Conservation (phyloP, 2,113 vertebrate species). For the Athene cunicularia region DNA sequence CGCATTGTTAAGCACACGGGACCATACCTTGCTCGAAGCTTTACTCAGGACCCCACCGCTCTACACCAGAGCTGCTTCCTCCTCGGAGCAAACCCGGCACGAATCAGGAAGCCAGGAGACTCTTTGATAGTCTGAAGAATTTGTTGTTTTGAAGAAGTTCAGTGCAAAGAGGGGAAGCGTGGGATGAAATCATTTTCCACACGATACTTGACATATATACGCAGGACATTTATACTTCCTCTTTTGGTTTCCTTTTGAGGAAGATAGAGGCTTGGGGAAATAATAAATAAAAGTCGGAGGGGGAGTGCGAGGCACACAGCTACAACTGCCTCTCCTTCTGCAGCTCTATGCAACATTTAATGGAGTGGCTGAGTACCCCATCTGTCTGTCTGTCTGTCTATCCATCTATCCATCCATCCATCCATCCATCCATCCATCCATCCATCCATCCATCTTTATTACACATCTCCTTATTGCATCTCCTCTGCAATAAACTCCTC, state of each 20-base stretch:
- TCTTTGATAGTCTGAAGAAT: neutral
- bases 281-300: too few species aligned
- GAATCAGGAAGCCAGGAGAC: neutral
- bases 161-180: conserved; percentile 24
- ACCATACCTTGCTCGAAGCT: neutral
- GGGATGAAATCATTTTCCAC: conserved; percentile 3
- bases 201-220: neutral
- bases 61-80: neutral
- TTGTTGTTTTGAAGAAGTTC: neutral
- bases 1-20: neutral
- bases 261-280: neutral
- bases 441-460: neutral
- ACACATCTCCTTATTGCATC: neutral
- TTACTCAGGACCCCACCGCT: rapidly evolving
- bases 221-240: neutral
- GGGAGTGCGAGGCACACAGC: neutral
- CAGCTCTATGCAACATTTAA: neutral
- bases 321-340: neutral
- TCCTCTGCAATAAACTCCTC: neutral
- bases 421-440: too few species aligned
- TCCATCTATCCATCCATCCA: too few species aligned
- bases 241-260: conserved; percentile 40
- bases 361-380: neutral
- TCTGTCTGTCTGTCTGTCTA: neutral
- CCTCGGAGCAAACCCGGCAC: rapidly evolving